Evolutionary conservation across 2,888 invertebrate species (phyloP).

Genomic region (Lysandra coridon): DNA sequence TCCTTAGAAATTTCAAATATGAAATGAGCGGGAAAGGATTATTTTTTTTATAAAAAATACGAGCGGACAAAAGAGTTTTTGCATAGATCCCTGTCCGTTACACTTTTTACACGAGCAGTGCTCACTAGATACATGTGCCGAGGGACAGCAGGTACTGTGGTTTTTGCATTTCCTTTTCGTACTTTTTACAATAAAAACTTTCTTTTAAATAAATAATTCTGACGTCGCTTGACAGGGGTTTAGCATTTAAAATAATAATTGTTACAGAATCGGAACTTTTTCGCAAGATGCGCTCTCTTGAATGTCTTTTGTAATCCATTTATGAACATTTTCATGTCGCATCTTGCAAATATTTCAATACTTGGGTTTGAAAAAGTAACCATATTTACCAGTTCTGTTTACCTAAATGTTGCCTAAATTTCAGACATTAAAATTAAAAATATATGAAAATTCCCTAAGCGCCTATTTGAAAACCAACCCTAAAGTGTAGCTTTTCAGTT

Average conservation of each 20-base stretch:
- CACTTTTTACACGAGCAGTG: constrained; percentile 24
- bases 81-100: constrained; percentile 19
- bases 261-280: constrained; percentile 44
- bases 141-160: constrained; percentile 71
- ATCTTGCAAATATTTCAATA: not conserved
- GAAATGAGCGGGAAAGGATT: constrained; percentile 21
- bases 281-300: constrained; percentile 25
- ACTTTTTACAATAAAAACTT: constrained; percentile 80
- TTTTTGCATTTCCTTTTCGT: constrained; percentile 80
- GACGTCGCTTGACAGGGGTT: constrained; percentile 74
- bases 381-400: not conserved
- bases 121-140: constrained; percentile 63
- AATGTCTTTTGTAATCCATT: constrained; percentile 8
- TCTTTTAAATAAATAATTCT: constrained; percentile 80
- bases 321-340: not conserved
- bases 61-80: constrained; percentile 27
- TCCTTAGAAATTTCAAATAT: constrained; percentile 25
- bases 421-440: no score
- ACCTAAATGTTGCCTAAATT: no score
- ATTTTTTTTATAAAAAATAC: constrained; percentile 23
- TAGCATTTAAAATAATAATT: constrained; percentile 74
- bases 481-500: no score
- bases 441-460: no score
- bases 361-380: not conserved
- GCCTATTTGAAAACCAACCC: no score